Conservation (phyloP, 2,797 vertebrate genomes). For the Anguilla anguilla region DNA sequence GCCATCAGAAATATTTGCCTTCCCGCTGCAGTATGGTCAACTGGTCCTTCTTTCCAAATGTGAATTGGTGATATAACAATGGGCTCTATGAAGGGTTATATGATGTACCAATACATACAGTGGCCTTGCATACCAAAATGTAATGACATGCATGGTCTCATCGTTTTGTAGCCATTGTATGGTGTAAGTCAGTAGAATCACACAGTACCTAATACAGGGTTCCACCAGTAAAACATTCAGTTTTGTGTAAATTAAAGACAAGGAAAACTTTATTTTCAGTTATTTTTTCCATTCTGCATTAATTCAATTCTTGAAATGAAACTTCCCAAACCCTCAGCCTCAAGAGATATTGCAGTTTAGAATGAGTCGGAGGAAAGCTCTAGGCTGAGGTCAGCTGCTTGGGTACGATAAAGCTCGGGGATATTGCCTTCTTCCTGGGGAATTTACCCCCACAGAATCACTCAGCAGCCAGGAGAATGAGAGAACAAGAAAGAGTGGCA, state of each 20-base stretch:
- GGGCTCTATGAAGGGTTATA: not conserved
- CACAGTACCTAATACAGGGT: conserved; percentile 14
- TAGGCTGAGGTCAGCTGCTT: not conserved
- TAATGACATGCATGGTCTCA: not conserved
- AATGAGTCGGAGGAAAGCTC: not conserved
- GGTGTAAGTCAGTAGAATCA: conserved; percentile 2
- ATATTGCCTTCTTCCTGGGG: conserved; percentile 2
- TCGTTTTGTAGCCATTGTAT: not conserved
- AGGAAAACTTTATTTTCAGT: not conserved
- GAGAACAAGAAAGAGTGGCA: conserved; percentile 1
- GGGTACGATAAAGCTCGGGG: not conserved
- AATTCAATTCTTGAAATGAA: conserved; percentile 1
- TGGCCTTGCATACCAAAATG: not conserved
- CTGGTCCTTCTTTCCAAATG: not conserved
- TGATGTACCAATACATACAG: not conserved
- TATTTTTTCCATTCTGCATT: not conserved
- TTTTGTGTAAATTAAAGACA: conserved; percentile 6
- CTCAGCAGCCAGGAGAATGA: not conserved
- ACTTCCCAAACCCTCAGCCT: not conserved
- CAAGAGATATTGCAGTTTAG: not conserved
- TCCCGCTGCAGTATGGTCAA: not conserved
- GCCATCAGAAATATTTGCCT: conserved; percentile 17
- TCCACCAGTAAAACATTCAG: conserved; percentile 10
- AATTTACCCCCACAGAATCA: not conserved
- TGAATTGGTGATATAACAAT: not conserved